Conservation (phyloP, 2,888 invertebrate genomes). For the Phyllotreta striolata region DNA sequence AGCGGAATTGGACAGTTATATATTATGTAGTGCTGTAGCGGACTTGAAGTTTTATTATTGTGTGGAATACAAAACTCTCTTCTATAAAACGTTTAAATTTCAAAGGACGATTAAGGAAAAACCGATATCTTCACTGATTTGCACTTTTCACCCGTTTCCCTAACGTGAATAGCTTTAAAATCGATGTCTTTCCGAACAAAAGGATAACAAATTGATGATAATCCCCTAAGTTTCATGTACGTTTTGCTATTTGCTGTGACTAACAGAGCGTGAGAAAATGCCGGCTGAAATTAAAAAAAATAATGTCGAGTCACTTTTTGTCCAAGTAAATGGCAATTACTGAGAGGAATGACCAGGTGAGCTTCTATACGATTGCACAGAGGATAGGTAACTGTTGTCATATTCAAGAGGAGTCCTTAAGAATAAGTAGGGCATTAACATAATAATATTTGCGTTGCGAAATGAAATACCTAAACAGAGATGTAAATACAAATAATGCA, state of each 20-base stretch:
- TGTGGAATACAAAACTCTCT: too few species aligned
- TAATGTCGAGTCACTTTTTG: slow-evolving; percentile 39
- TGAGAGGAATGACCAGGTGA: slow-evolving; percentile 31
- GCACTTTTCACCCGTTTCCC: slow-evolving; percentile 46
- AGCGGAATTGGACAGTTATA: too few species aligned
- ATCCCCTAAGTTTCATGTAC: slow-evolving; percentile 53
- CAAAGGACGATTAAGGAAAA: slow-evolving; percentile 2
- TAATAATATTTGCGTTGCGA: too few species aligned
- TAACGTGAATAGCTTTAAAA: slow-evolving; percentile 48
- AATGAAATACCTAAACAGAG: too few species aligned
- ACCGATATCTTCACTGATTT: slow-evolving; percentile 42
- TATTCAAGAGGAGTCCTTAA: too few species aligned
- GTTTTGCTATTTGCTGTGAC: slow-evolving; percentile 57
- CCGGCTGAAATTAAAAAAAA: slow-evolving; percentile 39
- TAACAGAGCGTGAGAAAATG: slow-evolving; percentile 60
- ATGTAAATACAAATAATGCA: too few species aligned
- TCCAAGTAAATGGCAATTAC: slow-evolving; percentile 24
- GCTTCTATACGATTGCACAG: slow-evolving; percentile 7
- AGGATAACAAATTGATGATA: slow-evolving; percentile 53
- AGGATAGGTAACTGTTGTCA: too few species aligned
- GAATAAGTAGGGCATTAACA: too few species aligned
- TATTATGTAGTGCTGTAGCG: too few species aligned
- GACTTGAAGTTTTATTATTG: too few species aligned
- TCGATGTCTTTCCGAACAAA: slow-evolving; percentile 50
- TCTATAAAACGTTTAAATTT: too few species aligned